Base-by-base conservation (phyloP, 2,113 vertebrate species). In the Loxodonta africana region DNA sequence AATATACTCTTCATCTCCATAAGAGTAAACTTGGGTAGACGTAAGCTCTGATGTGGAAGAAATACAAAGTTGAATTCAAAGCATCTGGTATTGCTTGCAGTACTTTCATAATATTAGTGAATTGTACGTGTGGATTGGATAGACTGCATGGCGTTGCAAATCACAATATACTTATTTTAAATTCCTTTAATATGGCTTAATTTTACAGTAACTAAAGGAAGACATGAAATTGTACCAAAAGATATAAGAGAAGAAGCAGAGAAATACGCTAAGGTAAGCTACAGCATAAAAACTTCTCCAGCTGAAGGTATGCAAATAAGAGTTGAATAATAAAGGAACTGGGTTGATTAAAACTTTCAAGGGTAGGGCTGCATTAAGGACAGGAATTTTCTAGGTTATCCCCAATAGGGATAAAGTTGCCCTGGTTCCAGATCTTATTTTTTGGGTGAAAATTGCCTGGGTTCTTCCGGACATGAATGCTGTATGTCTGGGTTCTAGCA, bases 221-320 rank as follows among this genome's bases (percentile, higher is more conserved):
- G 99, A 96, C 99, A 99, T 84, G 99, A 99, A 98, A 98, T 99
- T 85, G 99, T 99, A 85, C 99, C 99, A 18, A 99, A 99, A 99
- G 99, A 99, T 87, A 94, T 99, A 97, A 98, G 99, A 97, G 99
- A 99, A 98, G 99, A 99, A 96, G 99, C 99, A 37, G 99, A 99
- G 98, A 99, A 99, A 98, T 99, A 99, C 0, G 99, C 99, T 94
- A 99, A 99, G 99, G 99, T 99, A 99, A 99, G 98, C 33, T 41
- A 53, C 1, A 51, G 7, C 0, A 33, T 89, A 73, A 80, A 92
- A 84, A 71, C 12, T 33, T 3, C 6, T 90, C 8, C 37, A 44
- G 73, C 25, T n/a, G 77, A 77, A 89, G 23, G n/a, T 57, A 83
- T n/a, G 73, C 44, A 77, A 87, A 1, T 74, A 76, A 71, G 51